Evolutionary conservation across 2,797 vertebrate genomes (phyloP), one percentile per base, ranked within the genome.

Genomic region (Macroramphosus scolopax): DNA sequence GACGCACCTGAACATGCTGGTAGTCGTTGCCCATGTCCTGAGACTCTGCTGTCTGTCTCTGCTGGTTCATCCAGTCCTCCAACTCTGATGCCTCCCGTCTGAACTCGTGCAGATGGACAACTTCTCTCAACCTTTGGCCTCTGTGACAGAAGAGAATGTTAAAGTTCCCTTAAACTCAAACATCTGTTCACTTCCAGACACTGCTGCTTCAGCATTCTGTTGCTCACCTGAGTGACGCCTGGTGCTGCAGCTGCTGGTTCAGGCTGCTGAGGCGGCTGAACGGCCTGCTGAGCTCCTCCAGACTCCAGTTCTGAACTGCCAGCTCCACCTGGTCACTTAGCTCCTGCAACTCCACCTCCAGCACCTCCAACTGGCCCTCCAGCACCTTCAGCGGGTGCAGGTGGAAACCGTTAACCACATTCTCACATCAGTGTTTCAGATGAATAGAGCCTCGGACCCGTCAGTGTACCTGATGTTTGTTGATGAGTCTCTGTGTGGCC

Each of bases 381-480:
- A 96, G 51, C 20, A 72, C 87, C 95, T 97, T 51, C 14, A 52
- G 1, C 1, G 5, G 36, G 11, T 30, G 5, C 6, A 34, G 15
- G n/a, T n/a, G n/a, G n/a, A n/a, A n/a, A n/a, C n/a, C n/a, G n/a
- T n/a, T n/a, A n/a, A n/a, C n/a, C n/a, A n/a, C n/a, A n/a, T n/a
- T n/a, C n/a, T n/a, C n/a, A n/a, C n/a, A n/a, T n/a, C n/a, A n/a
- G n/a, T n/a, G n/a, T n/a, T n/a, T n/a, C n/a, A n/a, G n/a, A n/a
- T n/a, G n/a, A n/a, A n/a, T 22, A 22, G 20, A 22, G 20, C 20
- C 20, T 22, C n/a, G n/a, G n/a, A n/a, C n/a, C n/a, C n/a, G n/a
- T n/a, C n/a, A n/a, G n/a, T n/a, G 4, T 86, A 95, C 94, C 92
- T 93, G 85, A 46, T 95, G 91, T 72, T 92, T 93, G 61, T 87